Conservation (phyloP, 2,113 vertebrate species). For the Diphyllodes magnificus region DNA sequence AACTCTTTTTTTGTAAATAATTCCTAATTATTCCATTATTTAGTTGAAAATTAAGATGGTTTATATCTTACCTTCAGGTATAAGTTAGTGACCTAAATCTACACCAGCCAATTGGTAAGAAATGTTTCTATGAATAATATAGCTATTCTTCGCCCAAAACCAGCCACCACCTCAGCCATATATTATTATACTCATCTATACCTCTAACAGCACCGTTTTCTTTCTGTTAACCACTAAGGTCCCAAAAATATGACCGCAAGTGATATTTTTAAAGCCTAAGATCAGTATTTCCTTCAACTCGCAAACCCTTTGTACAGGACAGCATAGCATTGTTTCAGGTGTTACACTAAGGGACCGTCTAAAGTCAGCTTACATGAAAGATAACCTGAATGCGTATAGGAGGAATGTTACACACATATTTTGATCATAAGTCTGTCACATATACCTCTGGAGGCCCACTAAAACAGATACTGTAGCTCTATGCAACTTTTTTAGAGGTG, state of each 20-base stretch:
- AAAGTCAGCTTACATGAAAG: constrained; percentile 2
- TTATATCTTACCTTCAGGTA: constrained; percentile 44
- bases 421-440: constrained; percentile 53
- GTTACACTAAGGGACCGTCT: background rate
- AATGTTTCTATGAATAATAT: background rate
- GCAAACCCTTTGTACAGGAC: background rate
- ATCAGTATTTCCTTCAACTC: background rate
- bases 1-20: background rate
- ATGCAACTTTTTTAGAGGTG: constrained; percentile 72
- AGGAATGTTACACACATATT: constrained; percentile 21
- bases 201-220: background rate
- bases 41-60: background rate
- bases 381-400: constrained; percentile 12
- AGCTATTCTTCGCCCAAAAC: background rate
- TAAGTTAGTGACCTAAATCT: background rate
- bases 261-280: background rate
- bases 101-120: background rate
- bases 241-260: background rate
- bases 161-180: background rate
- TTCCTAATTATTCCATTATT: constrained; percentile 16
- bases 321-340: constrained; percentile 22
- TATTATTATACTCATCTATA: background rate
- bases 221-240: background rate
- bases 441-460: constrained; percentile 38
- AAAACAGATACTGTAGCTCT: constrained; percentile 73